Evolutionary conservation across 53 echinoderm and acorn worm genomes (phyloP).

Genomic region (Zoroaster sp.): DNA sequence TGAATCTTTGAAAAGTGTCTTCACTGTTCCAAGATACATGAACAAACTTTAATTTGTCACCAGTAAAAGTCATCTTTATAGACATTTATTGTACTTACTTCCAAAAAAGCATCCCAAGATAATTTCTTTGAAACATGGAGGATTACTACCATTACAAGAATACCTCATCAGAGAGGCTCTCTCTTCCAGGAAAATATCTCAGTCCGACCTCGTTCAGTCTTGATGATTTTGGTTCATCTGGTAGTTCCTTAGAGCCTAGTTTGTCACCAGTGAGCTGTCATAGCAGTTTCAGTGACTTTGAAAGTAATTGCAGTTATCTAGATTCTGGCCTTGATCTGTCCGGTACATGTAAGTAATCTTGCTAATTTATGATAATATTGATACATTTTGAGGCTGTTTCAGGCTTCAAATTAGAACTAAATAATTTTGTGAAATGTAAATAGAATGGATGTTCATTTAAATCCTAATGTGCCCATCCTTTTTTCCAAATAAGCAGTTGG

Average conservation of each 20-base stretch:
- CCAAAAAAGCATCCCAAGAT: background rate
- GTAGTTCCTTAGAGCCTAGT: conserved; percentile 9
- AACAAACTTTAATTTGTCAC: no score
- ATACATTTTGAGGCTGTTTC: background rate
- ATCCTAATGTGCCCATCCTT: no score
- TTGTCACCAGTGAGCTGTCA: conserved; percentile 11
- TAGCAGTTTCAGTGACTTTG: conserved; percentile 27
- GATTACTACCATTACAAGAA: background rate
- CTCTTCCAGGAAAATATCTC: conserved; percentile 10
- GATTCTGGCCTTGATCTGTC: conserved; percentile 26
- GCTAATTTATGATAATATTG: background rate
- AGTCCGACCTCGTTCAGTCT: conserved; percentile 10
- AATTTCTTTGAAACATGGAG: background rate
- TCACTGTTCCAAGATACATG: no score
- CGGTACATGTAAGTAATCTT: background rate
- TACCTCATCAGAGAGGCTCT: background rate
- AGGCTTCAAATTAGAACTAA: no score
- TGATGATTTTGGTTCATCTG: conserved; percentile 2
- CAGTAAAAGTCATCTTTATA: no score
- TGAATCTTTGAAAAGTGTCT: no score
- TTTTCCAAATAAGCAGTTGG: no score
- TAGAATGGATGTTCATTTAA: no score
- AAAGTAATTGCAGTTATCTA: conserved; percentile 21
- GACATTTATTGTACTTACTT: no score
- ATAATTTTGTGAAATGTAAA: no score